These are phyloP conservation scores for Poecilia wingei DNA, from an alignment of 2,797 vertebrate genomes.

Conservation along the genomic window DNA sequence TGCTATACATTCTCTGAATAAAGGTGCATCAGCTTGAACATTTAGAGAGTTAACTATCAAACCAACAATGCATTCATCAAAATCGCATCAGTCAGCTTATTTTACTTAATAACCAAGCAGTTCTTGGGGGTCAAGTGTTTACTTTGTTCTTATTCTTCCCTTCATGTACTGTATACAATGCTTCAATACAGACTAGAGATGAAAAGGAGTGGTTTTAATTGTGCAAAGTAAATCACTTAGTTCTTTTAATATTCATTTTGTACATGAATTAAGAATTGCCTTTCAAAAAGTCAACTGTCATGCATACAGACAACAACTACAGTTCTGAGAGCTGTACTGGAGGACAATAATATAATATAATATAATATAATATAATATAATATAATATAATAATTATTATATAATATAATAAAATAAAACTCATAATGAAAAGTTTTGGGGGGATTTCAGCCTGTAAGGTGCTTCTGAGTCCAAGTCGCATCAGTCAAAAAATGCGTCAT, in stretches of 20 bases:
- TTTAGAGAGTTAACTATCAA: neutral
- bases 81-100: neutral
- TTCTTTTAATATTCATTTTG: neutral
- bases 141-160: neutral
- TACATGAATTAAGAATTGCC: neutral
- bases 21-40: constrained; percentile 36
- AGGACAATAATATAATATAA: neutral
- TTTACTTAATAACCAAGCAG: neutral
- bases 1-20: constrained; percentile 29
- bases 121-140: neutral
- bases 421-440: neutral
- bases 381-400: too few relatives aligned
- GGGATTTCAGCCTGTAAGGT: too few relatives aligned
- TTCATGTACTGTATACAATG: neutral
- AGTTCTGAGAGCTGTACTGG: neutral
- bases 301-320: neutral
- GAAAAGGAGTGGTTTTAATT: neutral
- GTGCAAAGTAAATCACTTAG: neutral
- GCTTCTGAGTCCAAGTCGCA: too few relatives aligned
- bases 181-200: neutral
- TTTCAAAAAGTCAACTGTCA: neutral
- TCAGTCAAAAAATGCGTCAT: too few relatives aligned
- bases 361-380: too few relatives aligned
- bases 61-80: neutral
- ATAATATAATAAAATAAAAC: neutral